These are phyloP conservation scores for Phaedon cochleariae DNA, from an alignment of 2,888 invertebrate genomes.

Conservation along the genomic window DNA sequence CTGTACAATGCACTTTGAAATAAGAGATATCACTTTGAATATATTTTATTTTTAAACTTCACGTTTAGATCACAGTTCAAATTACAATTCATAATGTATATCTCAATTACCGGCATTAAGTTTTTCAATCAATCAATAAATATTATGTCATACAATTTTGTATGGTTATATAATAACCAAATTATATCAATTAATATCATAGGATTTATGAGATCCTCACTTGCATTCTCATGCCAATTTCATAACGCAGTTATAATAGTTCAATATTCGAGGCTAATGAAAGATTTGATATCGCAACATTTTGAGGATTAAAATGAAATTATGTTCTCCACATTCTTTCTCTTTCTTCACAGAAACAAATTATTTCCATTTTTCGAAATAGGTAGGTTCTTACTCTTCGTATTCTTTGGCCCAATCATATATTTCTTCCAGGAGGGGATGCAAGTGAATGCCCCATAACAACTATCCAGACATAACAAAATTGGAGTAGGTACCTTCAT, in stretches of 20 bases:
- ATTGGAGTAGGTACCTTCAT: not conserved
- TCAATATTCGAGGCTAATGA: not conserved
- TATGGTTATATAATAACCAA: not conserved
- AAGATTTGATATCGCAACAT: too few relatives aligned
- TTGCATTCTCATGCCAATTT: not conserved
- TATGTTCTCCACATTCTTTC: too few relatives aligned
- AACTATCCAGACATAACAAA: too few relatives aligned
- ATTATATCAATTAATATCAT: not conserved
- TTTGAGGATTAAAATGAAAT: too few relatives aligned
- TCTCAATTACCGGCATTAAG: constrained; percentile 5
- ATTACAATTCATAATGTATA: constrained; percentile 41
- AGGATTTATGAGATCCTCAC: not conserved
- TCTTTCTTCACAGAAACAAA: too few relatives aligned
- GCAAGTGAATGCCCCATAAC: too few relatives aligned
- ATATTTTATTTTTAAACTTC: constrained; percentile 41
- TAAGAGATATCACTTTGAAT: constrained; percentile 24
- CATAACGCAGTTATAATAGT: not conserved
- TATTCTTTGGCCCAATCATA: too few relatives aligned
- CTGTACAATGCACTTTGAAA: too few relatives aligned
- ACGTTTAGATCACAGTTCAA: constrained; percentile 51
- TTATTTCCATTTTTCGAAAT: too few relatives aligned
- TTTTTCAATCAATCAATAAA: not conserved
- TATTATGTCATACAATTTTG: not conserved
- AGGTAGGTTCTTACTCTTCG: too few relatives aligned
- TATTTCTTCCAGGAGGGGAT: too few relatives aligned